phyloP scores from a whole-genome alignment of 2,797 vertebrate species.

The Gambelia wislizenii region DNA sequence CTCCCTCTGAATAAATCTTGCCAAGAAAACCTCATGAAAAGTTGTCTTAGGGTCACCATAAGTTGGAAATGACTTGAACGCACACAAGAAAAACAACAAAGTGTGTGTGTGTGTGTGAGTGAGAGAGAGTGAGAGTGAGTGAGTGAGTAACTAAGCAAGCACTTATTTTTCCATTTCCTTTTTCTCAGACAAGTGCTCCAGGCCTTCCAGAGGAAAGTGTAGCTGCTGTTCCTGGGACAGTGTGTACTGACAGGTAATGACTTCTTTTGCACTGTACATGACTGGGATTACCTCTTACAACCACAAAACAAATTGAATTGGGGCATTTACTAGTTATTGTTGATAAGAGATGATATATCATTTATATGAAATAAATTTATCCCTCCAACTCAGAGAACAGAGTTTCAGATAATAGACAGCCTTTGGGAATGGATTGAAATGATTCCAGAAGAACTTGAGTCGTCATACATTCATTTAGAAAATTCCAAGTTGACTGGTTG shows the following conservation, averaged over 20 bases:
- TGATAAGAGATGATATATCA: neutral
- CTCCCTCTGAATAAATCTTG: too few species aligned
- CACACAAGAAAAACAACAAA: too few species aligned
- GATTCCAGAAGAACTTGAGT: neutral
- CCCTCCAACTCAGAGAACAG: neutral
- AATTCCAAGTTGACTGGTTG: too few species aligned
- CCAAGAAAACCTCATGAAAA: too few species aligned
- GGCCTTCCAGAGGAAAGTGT: constrained; percentile 52
- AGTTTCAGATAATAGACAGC: neutral
- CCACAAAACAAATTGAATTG: neutral
- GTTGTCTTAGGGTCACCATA: too few species aligned
- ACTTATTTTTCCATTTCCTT: neutral
- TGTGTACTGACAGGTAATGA: constrained; percentile 71
- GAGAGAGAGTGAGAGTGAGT: neutral
- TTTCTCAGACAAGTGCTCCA: constrained; percentile 58
- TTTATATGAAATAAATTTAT: neutral
- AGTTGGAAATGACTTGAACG: too few species aligned
- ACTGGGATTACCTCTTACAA: neutral
- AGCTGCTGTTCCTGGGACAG: constrained; percentile 36
- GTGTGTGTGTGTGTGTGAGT: neutral
- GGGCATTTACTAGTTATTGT: neutral
- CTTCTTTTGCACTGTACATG: neutral
- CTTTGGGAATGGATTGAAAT: neutral
- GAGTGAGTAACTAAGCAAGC: neutral
- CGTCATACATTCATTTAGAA: neutral